Base-by-base conservation (phyloP, 2,888 invertebrate genomes). In the Apamea monoglypha region DNA sequence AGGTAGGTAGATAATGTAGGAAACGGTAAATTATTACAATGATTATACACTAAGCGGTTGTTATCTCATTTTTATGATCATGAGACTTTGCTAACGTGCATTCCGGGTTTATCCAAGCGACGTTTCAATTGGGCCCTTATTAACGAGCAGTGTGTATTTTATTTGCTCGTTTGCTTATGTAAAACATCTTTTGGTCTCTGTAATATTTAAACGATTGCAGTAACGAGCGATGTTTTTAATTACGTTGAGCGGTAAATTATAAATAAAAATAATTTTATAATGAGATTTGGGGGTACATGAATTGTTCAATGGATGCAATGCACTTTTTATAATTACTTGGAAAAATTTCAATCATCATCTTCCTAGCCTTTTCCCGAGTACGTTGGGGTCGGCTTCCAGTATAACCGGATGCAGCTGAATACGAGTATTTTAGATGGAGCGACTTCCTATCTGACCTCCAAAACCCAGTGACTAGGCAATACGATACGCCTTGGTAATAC, bases 31-130 rank as follows among this genome's bases (percentile, higher is more conserved):
- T 80, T 61, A 50, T 61, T 74, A 32, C 59, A 50, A 67, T 59
- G 50, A 80, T 80, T 67, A 82, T 67, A 53, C 29, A 80, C 50
- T 56, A n/a, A 7, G 25, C 40, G 2, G 16, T 18, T 44, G 36
- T 63, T 76, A 80, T 80, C 80, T 83, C 16, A 83, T 36, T 68
- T 82, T 68, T 68, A 68, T 76, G 68, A 80, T 80, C 77, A 76
- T 36, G 29, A 68, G 29, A 67, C 8, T 74, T 66, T 29, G n/a
- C n/a, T 66, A 10, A 76, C 59, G 32, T 61, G 25, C 32, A 61
- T 80, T 80, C 83, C 77, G 76, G 80, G 83, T 83, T 32, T 32
- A 8, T 6, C 10, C 21, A 29, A 44, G 36, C 16, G 14, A 59
- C 21, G 32, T 61, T 74, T 47, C 3, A 16, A 66, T 44, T 53